Conservation (phyloP, 1,140 invertebrate species). For the Thaumetopoea pityocampa region DNA sequence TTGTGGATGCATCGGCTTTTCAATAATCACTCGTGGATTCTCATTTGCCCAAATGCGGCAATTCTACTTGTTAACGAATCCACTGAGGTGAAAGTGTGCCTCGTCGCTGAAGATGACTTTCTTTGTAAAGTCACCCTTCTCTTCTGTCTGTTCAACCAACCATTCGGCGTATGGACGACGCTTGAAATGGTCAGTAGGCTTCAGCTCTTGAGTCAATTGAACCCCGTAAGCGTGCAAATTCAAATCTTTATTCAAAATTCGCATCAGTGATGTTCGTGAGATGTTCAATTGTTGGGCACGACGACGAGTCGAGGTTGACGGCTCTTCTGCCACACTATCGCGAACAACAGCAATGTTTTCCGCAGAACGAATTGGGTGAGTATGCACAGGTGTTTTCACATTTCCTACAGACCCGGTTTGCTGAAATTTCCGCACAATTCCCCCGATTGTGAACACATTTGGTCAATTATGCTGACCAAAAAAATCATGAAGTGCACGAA, state of each 20-base stretch:
- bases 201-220: too few species aligned
- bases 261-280: constrained; percentile 3
- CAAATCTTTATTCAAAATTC: constrained; percentile 13
- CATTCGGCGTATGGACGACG: neutral
- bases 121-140: too few species aligned
- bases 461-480: constrained; percentile 10
- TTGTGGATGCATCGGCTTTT: too few species aligned
- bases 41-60: constrained; percentile 36
- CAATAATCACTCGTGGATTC: constrained; percentile 37
- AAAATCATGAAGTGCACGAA: constrained; percentile 4
- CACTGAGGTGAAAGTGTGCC: too few species aligned
- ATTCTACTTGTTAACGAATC: constrained; percentile 20
- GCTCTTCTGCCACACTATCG: constrained; percentile 9
- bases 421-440: constrained; percentile 11
- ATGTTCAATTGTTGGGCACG: constrained; percentile 16
- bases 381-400: constrained; percentile 9
- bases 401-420: constrained; percentile 8
- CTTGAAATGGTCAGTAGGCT: constrained; percentile 5
- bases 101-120: too few species aligned
- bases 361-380: constrained; percentile 5
- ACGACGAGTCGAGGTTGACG: constrained; percentile 8
- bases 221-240: constrained; percentile 9
- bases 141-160: too few species aligned
- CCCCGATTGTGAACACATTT: constrained; percentile 14
- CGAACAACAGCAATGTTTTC: constrained; percentile 20